Conservation (phyloP, 2,888 invertebrate genomes). For the Tridacna gigas region DNA sequence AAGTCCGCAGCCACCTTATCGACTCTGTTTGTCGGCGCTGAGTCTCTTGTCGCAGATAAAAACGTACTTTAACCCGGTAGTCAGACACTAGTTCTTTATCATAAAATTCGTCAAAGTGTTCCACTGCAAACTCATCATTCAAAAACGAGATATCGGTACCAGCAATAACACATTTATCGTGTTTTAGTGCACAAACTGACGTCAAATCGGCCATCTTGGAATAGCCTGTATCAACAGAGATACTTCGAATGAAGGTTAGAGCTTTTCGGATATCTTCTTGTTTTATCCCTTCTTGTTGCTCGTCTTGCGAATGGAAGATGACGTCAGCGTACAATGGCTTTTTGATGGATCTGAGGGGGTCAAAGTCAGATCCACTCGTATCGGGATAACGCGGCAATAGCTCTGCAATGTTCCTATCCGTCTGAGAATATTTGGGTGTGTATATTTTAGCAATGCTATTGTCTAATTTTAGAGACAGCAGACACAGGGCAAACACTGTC, state of each 20-base stretch:
- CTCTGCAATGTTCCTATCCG: slow-evolving; percentile 23
- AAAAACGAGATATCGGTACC: not conserved
- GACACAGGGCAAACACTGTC: slow-evolving; percentile 40
- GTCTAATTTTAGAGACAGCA: slow-evolving; percentile 39
- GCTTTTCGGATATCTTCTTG: not conserved
- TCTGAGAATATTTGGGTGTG: slow-evolving; percentile 35
- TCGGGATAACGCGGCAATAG: slow-evolving; percentile 44
- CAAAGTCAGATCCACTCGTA: slow-evolving; percentile 34
- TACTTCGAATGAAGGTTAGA: not conserved
- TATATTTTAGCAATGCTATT: slow-evolving; percentile 53
- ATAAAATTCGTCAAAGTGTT: not conserved
- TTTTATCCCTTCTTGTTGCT: not conserved
- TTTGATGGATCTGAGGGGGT: slow-evolving; percentile 36
- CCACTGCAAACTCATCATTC: not conserved
- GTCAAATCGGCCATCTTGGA: slow-evolving; percentile 1
- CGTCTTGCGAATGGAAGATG: slow-evolving; percentile 10
- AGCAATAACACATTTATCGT: slow-evolving; percentile 39
- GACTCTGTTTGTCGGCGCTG: slow-evolving; percentile 27
- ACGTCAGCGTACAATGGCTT: slow-evolving; percentile 48
- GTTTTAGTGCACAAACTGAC: slow-evolving; percentile 41
- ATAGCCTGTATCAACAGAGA: not conserved
- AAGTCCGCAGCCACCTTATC: slow-evolving; percentile 48
- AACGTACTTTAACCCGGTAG: slow-evolving; percentile 29
- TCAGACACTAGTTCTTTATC: not conserved
- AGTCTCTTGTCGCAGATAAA: slow-evolving; percentile 52